phyloP scores from a whole-genome alignment of 2,888 invertebrate species.

The Lithodes maja region DNA sequence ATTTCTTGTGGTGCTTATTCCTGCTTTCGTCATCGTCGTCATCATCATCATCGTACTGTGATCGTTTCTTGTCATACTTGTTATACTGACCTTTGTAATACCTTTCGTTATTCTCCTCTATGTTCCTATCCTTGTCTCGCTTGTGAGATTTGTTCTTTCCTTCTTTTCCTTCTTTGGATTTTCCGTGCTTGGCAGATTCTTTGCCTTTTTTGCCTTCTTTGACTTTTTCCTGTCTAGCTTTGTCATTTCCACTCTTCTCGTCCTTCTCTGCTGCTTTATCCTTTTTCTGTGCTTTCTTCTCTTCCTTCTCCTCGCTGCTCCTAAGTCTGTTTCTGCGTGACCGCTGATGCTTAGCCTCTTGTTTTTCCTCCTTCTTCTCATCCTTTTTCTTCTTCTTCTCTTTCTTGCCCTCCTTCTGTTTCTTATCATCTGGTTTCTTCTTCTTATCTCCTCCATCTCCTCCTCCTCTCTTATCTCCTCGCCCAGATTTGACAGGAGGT shows the following conservation, averaged over 20 bases:
- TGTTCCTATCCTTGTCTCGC: conserved; percentile 9
- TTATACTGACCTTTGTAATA: conserved; percentile 69
- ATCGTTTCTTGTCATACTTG: conserved; percentile 57
- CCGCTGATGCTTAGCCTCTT: conserved; percentile 23
- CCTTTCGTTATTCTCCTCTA: conserved; percentile 39
- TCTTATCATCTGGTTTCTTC: conserved; percentile 43
- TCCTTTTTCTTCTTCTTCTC: conserved; percentile 28
- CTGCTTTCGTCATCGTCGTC: conserved; percentile 39
- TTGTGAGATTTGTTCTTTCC: conserved; percentile 1
- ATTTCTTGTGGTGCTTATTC: conserved; percentile 19
- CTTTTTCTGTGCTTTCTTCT: conserved; percentile 26
- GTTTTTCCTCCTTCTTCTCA: conserved; percentile 12
- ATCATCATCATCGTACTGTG: conserved; percentile 54
- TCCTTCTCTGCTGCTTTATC: conserved; percentile 27
- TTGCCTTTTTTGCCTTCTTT: conserved; percentile 9
- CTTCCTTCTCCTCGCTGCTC: conserved; percentile 40
- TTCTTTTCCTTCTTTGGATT: conserved; percentile 3
- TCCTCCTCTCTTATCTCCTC: conserved; percentile 28
- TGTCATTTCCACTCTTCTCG: conserved; percentile 22
- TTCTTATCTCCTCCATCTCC: conserved; percentile 29
- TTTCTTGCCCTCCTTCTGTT: background rate
- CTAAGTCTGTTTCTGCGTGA: conserved; percentile 29
- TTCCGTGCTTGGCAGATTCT: background rate
- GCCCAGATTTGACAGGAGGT: conserved; percentile 1
- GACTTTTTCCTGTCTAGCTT: conserved; percentile 16